Base-by-base conservation (phyloP, 2,888 invertebrate genomes). In the Linhomoeus sp. region DNA sequence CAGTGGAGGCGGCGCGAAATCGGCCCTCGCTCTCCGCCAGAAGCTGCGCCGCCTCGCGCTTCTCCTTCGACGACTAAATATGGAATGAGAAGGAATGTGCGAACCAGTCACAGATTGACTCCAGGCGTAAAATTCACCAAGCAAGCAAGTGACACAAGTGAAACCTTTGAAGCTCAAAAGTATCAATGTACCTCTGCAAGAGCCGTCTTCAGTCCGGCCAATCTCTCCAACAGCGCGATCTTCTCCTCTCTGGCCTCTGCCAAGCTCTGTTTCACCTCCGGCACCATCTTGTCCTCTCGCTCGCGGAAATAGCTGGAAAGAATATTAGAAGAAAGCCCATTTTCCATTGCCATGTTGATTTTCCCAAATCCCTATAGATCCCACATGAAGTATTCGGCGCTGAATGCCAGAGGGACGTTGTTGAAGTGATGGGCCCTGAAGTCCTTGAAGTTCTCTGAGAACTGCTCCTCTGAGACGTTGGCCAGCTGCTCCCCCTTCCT, bases 361-460 rank as follows among this genome's bases (percentile, higher is more conserved):
- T 12, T 33, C 25, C 36, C 12, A 45, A 51, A 51, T 45, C 37
- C 51, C 52, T 46, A 47, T 9, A 53, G 45, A 29, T 9, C 29
- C 7, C 12, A 92, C 1, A 81, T 84, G 44, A 90, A 81, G 65
- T 87, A 94, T 66, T 90, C 88, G 0, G 86, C 82, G 42, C 81
- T 84, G 63, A 92, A 85, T 0, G 90, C 86, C 0, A 88, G 86
- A 1, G 84, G 79, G 51, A 90, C 80, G 66, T 24, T 44, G 20
- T 42, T 41, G 17, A 51, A n/a, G 26, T 50, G 44, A n/a, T 42
- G 45, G 22, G 44, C 23, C 14, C 43, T 49, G 26, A 54, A 25
- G 5, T 35, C 23, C 5, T 37, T 35, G 43, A 53, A 54, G 14
- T 46, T 39, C 15, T 49, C 46, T 24, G 40, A 48, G 38, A 49